Conservation (phyloP, 2,797 vertebrate genomes). For the Mus minutoides region DNA sequence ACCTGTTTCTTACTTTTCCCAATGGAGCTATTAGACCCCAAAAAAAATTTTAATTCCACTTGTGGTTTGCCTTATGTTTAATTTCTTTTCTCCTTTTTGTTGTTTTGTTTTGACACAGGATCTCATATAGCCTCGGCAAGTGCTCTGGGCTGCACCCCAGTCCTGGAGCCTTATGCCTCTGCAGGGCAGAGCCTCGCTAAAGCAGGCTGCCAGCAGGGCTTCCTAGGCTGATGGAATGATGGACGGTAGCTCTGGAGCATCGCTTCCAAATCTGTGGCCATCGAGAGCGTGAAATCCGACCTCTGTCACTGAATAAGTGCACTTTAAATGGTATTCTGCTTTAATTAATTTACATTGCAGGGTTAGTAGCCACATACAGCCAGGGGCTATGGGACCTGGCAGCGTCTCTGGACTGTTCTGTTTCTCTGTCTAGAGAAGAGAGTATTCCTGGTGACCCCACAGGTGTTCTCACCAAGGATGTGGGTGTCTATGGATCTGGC, state of each 20-base stretch:
- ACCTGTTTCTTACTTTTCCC: not conserved
- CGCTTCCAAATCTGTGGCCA: not conserved
- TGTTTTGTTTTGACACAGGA: not conserved
- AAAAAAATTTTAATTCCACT: not conserved
- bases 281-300: not conserved
- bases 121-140: not conserved
- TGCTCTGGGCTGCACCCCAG: not conserved
- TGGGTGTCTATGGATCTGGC: not conserved
- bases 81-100: not conserved
- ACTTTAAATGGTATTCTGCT: not conserved
- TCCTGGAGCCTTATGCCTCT: accelerated
- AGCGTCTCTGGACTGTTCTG: accelerated
- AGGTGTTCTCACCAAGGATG: not conserved
- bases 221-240: accelerated
- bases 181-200: accelerated
- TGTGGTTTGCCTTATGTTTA: not conserved
- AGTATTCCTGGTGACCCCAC: accelerated
- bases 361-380: not conserved
- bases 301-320: not conserved
- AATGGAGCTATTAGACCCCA: not conserved
- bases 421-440: not conserved
- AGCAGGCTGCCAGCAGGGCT: not conserved
- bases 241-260: accelerated
- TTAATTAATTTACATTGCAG: not conserved
- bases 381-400: not conserved